Evolutionary conservation across 2,888 invertebrate species (phyloP).

Genomic region (Lymantria monacha): DNA sequence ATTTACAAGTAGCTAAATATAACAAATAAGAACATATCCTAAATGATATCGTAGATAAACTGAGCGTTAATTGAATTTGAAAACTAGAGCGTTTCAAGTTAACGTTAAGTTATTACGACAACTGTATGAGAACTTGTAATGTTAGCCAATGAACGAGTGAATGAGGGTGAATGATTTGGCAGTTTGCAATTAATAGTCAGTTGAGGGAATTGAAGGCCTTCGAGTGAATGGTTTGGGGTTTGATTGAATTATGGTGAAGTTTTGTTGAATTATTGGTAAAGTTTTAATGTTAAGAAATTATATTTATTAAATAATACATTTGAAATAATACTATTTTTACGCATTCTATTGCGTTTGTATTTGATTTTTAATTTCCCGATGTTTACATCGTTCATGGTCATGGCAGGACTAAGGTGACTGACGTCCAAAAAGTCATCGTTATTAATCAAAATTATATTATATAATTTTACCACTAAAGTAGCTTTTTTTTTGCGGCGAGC

Average conservation of each 20-base stretch:
- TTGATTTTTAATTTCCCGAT: too few species aligned
- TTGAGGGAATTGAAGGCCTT: conserved; percentile 26
- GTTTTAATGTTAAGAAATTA: conserved; percentile 1
- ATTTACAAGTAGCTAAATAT: not conserved
- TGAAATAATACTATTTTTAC: too few species aligned
- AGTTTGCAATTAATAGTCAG: conserved; percentile 28
- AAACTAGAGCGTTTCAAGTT: conserved; percentile 40
- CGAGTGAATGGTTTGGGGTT: conserved; percentile 25
- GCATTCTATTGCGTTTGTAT: too few species aligned
- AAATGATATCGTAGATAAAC: conserved; percentile 1
- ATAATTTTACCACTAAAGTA: too few species aligned
- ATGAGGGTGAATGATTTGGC: conserved; percentile 35
- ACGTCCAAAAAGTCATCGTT: too few species aligned
- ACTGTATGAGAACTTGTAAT: conserved; percentile 28
- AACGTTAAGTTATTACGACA: conserved; percentile 22
- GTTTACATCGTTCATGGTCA: too few species aligned
- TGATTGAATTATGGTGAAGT: conserved; percentile 36
- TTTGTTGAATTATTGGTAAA: conserved; percentile 13
- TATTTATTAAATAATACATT: too few species aligned
- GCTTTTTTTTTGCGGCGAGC: too few species aligned
- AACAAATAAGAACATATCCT: conserved; percentile 1
- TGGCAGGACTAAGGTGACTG: too few species aligned
- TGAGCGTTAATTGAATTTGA: conserved; percentile 43
- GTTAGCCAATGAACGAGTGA: conserved; percentile 25
- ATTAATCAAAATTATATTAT: too few species aligned